These are phyloP conservation scores for Onthophagus sagittarius DNA, from an alignment of 2,888 invertebrate genomes.

Conservation along the genomic window DNA sequence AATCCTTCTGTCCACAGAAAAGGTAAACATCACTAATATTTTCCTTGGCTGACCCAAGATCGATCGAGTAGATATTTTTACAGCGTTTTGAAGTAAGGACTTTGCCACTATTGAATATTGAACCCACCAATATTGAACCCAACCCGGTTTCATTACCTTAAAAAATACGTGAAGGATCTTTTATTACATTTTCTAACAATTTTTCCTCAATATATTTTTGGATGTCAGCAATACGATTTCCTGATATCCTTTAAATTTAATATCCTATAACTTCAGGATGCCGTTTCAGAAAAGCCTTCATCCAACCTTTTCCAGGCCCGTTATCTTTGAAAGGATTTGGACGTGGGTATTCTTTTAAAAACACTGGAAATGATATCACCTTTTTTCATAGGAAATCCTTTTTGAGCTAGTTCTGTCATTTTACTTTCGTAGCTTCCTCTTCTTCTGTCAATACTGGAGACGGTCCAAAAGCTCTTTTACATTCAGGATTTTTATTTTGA, in stretches of 20 bases:
- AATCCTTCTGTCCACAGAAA: slow-evolving; percentile 30
- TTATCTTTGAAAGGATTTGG: no score
- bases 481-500: no score
- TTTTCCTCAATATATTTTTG: slow-evolving; percentile 23
- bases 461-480: no score
- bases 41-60: slow-evolving; percentile 30
- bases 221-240: slow-evolving; percentile 36
- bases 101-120: no score
- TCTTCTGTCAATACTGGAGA: no score
- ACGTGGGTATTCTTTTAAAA: no score
- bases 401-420: slow-evolving; percentile 13
- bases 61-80: slow-evolving; percentile 33
- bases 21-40: slow-evolving; percentile 33
- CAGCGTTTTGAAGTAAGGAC: slow-evolving; percentile 28
- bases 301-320: no score
- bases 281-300: slow-evolving; percentile 34
- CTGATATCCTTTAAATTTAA: slow-evolving; percentile 16
- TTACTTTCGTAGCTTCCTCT: background rate
- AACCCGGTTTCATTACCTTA: slow-evolving; percentile 36
- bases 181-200: slow-evolving; percentile 25
- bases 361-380: slow-evolving; percentile 22
- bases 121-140: no score
- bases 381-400: slow-evolving; percentile 20
- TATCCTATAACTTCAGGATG: slow-evolving; percentile 31
- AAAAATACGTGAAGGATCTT: slow-evolving; percentile 32